Evolutionary conservation across 2,888 invertebrate genomes (phyloP).

Genomic region (Clivina fossor): DNA sequence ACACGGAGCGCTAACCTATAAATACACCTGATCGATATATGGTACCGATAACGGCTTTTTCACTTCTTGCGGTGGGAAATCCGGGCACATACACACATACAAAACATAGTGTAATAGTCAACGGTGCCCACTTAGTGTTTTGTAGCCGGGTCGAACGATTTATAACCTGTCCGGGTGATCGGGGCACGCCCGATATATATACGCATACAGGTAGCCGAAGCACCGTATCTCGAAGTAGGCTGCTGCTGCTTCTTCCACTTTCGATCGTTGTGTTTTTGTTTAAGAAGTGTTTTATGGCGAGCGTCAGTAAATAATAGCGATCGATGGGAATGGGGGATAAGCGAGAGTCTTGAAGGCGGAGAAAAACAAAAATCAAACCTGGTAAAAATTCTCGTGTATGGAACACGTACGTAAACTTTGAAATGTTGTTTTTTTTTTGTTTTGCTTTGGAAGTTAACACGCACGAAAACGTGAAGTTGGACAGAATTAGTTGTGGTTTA

Average conservation of each 20-base stretch:
- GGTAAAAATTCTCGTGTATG: too few species aligned
- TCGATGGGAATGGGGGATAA: constrained; percentile 20
- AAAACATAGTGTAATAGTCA: constrained; percentile 9
- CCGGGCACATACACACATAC: constrained; percentile 7
- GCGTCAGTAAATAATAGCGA: constrained; percentile 27
- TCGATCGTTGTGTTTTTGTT: constrained; percentile 8
- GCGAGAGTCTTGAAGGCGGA: too few species aligned
- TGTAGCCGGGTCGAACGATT: constrained; percentile 28
- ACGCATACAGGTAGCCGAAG: neutral
- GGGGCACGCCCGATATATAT: neutral
- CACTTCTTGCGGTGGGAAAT: constrained; percentile 21
- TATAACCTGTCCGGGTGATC: constrained; percentile 15
- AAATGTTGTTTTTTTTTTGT: too few species aligned
- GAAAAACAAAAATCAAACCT: too few species aligned
- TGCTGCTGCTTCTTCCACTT: neutral
- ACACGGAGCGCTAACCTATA: too few species aligned
- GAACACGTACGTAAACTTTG: too few species aligned
- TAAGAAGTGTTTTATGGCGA: constrained; percentile 23
- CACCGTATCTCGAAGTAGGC: neutral
- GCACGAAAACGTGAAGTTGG: too few species aligned
- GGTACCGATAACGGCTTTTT: constrained; percentile 21
- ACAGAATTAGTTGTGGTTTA: too few species aligned
- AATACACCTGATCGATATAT: constrained; percentile 27
- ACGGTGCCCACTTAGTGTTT: constrained; percentile 22
- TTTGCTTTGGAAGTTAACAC: too few species aligned